These are phyloP conservation scores for Cataglyphis livida DNA, from an alignment of 2,888 invertebrate genomes.

Conservation along the genomic window DNA sequence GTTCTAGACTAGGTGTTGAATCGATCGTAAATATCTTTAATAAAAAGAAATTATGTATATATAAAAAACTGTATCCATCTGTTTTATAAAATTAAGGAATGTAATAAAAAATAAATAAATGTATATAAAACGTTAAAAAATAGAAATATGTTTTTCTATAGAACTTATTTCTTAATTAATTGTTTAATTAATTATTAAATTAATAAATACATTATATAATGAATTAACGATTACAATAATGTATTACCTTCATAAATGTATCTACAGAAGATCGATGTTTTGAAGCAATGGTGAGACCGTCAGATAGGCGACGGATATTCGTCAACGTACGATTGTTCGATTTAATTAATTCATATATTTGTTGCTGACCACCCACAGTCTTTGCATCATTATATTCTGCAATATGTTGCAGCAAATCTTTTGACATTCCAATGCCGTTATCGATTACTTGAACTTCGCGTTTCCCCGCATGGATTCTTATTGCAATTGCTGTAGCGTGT, in stretches of 20 bases:
- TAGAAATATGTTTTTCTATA: neutral
- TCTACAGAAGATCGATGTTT: conserved; percentile 85
- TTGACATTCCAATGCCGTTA: conserved; percentile 90
- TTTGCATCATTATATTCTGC: conserved; percentile 88
- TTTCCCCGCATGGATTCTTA: conserved; percentile 88
- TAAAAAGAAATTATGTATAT: neutral
- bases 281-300: conserved; percentile 88
- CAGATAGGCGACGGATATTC: conserved; percentile 87
- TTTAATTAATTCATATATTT: neutral
- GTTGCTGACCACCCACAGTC: neutral
- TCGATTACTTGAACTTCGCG: conserved; percentile 91
- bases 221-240: neutral
- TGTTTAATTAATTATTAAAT: neutral
- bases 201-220: conserved; percentile 11
- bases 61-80: neutral
- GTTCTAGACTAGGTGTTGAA: conserved; percentile 76
- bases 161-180: neutral
- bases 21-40: conserved; percentile 34
- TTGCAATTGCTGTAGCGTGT: conserved; percentile 89
- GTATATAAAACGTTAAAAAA: neutral
- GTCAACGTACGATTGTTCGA: conserved; percentile 19
- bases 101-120: neutral
- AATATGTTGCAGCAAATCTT: conserved; percentile 87
- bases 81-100: neutral
- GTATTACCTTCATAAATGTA: conserved; percentile 88